Conservation (phyloP, 2,797 vertebrate species). For the Spatula clypeata region DNA sequence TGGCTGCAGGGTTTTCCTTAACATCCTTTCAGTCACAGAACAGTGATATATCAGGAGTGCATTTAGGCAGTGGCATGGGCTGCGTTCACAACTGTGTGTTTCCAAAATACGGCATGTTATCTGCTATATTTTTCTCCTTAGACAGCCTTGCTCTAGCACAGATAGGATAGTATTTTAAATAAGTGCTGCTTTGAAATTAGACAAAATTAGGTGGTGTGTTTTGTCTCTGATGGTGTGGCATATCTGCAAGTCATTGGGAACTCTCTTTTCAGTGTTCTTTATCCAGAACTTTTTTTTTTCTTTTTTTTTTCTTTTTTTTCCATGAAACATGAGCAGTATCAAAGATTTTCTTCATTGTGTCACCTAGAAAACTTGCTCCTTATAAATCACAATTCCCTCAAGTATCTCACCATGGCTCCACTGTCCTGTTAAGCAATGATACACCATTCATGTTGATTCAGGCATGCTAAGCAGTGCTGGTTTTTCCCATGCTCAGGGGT, state of each 20-base stretch:
- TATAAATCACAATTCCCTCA: neutral
- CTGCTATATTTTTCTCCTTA: neutral
- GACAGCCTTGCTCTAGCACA: neutral
- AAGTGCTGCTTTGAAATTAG: neutral
- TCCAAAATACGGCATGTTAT: accelerated
- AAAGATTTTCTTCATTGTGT: neutral
- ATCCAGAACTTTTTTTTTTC: neutral
- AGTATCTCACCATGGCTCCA: neutral
- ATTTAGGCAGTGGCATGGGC: neutral
- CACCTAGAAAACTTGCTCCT: neutral
- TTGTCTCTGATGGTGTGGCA: neutral
- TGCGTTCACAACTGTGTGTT: accelerated
- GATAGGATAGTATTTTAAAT: neutral
- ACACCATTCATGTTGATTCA: neutral
- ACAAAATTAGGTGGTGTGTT: neutral
- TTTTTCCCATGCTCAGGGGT: neutral
- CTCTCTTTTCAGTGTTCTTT: neutral
- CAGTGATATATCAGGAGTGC: neutral
- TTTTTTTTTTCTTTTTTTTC: neutral
- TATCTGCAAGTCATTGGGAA: neutral
- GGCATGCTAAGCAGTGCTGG: accelerated
- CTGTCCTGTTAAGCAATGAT: neutral
- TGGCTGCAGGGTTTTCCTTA: neutral
- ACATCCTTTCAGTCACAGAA: accelerated
- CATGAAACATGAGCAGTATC: neutral